These are phyloP conservation scores for Cantharis rustica DNA, from an alignment of 2,888 invertebrate species.

Conservation along the genomic window DNA sequence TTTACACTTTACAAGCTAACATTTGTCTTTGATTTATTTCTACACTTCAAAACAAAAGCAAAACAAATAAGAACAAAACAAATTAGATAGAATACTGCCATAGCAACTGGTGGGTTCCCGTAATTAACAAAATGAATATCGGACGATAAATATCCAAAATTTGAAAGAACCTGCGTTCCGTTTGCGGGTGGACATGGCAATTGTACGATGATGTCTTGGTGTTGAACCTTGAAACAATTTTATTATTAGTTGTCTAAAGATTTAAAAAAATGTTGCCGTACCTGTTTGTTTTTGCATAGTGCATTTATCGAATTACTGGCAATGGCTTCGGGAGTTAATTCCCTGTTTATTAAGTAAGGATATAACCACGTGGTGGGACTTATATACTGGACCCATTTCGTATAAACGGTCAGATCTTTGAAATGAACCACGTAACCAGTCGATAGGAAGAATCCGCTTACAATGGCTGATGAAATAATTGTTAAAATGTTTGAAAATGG, in stretches of 20 bases:
- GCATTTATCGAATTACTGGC: slow-evolving; percentile 60
- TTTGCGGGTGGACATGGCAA: slow-evolving; percentile 81
- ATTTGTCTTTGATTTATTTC: slow-evolving; percentile 47
- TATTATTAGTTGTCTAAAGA: background rate
- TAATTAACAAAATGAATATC: slow-evolving; percentile 61
- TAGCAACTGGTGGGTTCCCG: slow-evolving; percentile 61
- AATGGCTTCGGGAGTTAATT: slow-evolving; percentile 69
- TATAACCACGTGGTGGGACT: slow-evolving; percentile 77
- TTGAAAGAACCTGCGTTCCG: slow-evolving; percentile 71
- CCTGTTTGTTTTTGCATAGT: slow-evolving; percentile 75
- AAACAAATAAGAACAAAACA: slow-evolving; percentile 66
- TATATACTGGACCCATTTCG: slow-evolving; percentile 68
- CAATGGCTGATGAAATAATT: slow-evolving; percentile 63
- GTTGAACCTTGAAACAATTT: slow-evolving; percentile 67
- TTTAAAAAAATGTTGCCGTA: slow-evolving; percentile 44
- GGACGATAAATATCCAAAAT: slow-evolving; percentile 58
- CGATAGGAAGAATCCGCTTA: slow-evolving; percentile 65
- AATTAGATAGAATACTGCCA: slow-evolving; percentile 65
- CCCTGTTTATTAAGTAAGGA: slow-evolving; percentile 68
- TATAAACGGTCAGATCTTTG: slow-evolving; percentile 68
- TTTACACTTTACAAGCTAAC: background rate
- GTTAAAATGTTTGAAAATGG: slow-evolving; percentile 69
- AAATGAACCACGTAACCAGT: slow-evolving; percentile 74
- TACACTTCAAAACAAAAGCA: slow-evolving; percentile 65
- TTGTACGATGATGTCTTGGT: slow-evolving; percentile 86